Evolutionary conservation across 1,140 invertebrate genomes (phyloP), one percentile per base, ranked within the genome.

Genomic region (Drosophila subpulchrella): DNA sequence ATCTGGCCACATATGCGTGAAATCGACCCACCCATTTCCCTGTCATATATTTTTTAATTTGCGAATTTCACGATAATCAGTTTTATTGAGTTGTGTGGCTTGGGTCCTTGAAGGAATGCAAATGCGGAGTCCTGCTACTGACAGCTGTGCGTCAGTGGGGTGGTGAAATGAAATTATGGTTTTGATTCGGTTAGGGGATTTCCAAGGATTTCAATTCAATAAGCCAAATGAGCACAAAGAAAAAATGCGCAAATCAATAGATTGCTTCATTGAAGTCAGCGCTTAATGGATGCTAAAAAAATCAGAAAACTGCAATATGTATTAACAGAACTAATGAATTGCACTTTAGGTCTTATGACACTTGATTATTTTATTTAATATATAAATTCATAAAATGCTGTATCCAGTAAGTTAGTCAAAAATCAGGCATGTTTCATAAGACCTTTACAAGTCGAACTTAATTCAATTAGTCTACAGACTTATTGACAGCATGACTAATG

Each of bases 1-100:
- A 89, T 89, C 78, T 65, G 65, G 73, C 72, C 84, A 84, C 84
- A 89, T 89, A 89, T 89, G 84, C 84, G 84, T 89, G 84, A 89
- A 89, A 89, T 89, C 76, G 73, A 46, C 13, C 41, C 34, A 27
- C 13, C 24, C 13, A 17, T n/a, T 39, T 55, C 41, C n/a, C 27
- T 36, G 4, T 11, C 20, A 10, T 13, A 38, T 36, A n/a, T 30
- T 78, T 85, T 79, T 81, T 84, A 89, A 84, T 89, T 89, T 89
- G 73, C 73, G 65, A 75, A 84, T 81, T 83, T 89, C 17, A 61
- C 74, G 84, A 89, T 89, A 89, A 89, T 89, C 84, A 89, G 83
- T 89, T 89, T 89, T 84, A 89, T 84, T 81, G 85, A 89, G 70
- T 75, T 82, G 65, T 15, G 27, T 4, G n/a, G 38, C 27, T 48